Percentiles rank a stretch among this genome's conserved stretches.
These are phyloP conservation scores for Polypedilum vanderplanki DNA, from an alignment of 1,140 invertebrate species.

Conservation along the genomic window DNA sequence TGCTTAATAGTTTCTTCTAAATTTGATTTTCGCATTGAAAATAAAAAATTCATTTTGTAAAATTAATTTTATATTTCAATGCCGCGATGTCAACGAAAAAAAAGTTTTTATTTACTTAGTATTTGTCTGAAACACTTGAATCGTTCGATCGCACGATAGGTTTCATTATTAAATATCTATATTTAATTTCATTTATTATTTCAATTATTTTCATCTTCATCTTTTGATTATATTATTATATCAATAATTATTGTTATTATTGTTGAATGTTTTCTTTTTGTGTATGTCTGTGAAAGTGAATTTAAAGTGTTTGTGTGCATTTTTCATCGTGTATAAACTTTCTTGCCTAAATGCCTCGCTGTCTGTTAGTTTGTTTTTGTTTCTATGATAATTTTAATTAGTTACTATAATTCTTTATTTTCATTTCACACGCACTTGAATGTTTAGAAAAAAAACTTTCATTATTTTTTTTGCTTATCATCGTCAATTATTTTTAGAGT, in stretches of 20 bases:
- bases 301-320: background rate
- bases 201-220: background rate
- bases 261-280: background rate
- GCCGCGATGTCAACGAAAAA: background rate
- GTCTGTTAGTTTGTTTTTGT: too few relatives aligned
- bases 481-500: background rate
- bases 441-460: background rate
- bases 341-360: too few relatives aligned
- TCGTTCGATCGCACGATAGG: conserved; percentile 15
- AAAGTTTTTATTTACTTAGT: background rate
- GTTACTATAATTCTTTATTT: background rate
- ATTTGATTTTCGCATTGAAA: background rate
- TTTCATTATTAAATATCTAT: background rate
- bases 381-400: too few relatives aligned
- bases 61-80: too few relatives aligned
- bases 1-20: background rate
- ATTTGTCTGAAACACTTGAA: background rate
- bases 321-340: too few relatives aligned
- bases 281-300: background rate
- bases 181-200: background rate
- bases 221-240: background rate
- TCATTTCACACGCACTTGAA: conserved; percentile 10
- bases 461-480: background rate
- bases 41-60: background rate
- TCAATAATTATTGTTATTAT: conserved; percentile 20